A percentile compares a stretch with the other conserved stretches of the same genome.
Evolutionary conservation across 1,140 invertebrate species (phyloP).

Genomic region (Maniola jurtina): DNA sequence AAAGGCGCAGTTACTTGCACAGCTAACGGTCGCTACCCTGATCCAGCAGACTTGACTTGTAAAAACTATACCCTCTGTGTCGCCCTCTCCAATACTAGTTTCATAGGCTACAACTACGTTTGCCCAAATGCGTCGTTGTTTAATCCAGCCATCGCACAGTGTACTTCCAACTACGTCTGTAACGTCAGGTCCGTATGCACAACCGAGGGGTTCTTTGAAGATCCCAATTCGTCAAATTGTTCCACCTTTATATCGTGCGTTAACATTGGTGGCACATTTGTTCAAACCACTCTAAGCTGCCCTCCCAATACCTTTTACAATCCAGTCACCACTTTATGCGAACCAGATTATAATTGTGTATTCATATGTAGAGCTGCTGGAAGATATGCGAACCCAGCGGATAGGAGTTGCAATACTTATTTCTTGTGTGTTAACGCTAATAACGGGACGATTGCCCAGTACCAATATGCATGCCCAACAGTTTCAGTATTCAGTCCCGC

Average conservation of each 20-base stretch:
- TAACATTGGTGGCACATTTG: constrained; percentile 37
- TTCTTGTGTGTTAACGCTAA: constrained; percentile 41
- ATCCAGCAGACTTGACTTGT: constrained; percentile 46
- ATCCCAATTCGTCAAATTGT: constrained; percentile 45
- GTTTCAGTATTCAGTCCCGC: constrained; percentile 47
- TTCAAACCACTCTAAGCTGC: constrained; percentile 39
- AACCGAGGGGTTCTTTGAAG: constrained; percentile 43
- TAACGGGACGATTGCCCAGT: constrained; percentile 41
- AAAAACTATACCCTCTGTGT: constrained; percentile 54
- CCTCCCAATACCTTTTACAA: constrained; percentile 41
- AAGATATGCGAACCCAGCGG: constrained; percentile 42
- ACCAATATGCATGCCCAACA: constrained; percentile 45
- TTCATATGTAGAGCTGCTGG: constrained; percentile 41
- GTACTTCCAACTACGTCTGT: constrained; percentile 40
- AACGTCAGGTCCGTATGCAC: constrained; percentile 41
- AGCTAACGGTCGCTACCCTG: constrained; percentile 37
- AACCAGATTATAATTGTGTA: constrained; percentile 44
- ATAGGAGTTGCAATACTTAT: constrained; percentile 48
- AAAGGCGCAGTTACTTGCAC: constrained; percentile 47
- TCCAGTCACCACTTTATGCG: constrained; percentile 52
- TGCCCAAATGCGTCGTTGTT: constrained; percentile 56
- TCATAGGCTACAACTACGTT: constrained; percentile 44
- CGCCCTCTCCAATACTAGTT: constrained; percentile 23
- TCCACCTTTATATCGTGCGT: constrained; percentile 49
- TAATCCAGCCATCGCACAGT: constrained; percentile 36